Percentiles rank a stretch among this genome's conserved stretches.
Evolutionary conservation across 2,888 invertebrate genomes (phyloP).

Genomic region (Micoletzkya japonica): DNA sequence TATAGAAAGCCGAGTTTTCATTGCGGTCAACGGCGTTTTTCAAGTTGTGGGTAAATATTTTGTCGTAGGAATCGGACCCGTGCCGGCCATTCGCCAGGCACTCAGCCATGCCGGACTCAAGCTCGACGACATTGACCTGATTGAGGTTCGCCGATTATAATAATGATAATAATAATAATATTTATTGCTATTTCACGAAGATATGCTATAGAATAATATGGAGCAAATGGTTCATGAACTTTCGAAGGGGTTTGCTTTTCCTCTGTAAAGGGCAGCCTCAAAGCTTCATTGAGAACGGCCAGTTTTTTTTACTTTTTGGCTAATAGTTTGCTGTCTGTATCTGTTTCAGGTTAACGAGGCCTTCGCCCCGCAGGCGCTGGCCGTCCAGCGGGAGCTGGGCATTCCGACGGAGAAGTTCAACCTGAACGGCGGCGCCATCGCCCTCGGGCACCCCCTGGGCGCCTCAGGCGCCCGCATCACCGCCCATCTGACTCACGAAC

Average conservation of each 20-base stretch:
- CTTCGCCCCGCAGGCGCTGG: constrained; percentile 87
- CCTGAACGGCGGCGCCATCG: constrained; percentile 71
- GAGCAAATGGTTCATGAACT: too few relatives aligned
- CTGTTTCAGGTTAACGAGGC: constrained; percentile 83
- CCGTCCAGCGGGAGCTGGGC: constrained; percentile 85
- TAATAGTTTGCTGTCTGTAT: too few relatives aligned
- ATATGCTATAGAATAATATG: too few relatives aligned
- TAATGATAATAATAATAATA: too few relatives aligned
- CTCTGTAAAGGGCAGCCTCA: too few relatives aligned
- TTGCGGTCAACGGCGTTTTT: not conserved
- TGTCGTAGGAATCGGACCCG: constrained; percentile 72
- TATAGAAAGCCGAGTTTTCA: not conserved
- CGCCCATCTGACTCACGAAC: constrained; percentile 57
- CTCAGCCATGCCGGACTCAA: constrained; percentile 79
- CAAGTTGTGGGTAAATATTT: not conserved
- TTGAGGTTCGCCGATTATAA: constrained; percentile 67
- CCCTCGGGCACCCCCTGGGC: constrained; percentile 60
- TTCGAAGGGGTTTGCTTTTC: too few relatives aligned
- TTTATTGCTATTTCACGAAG: too few relatives aligned
- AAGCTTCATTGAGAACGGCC: too few relatives aligned
- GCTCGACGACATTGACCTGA: constrained; percentile 84
- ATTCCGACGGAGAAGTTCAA: constrained; percentile 86
- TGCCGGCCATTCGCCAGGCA: constrained; percentile 85
- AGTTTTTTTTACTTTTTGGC: too few relatives aligned
- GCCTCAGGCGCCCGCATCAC: constrained; percentile 60